Conservation (phyloP, 2,888 invertebrate genomes). For the Neoaliturus tenellus region DNA sequence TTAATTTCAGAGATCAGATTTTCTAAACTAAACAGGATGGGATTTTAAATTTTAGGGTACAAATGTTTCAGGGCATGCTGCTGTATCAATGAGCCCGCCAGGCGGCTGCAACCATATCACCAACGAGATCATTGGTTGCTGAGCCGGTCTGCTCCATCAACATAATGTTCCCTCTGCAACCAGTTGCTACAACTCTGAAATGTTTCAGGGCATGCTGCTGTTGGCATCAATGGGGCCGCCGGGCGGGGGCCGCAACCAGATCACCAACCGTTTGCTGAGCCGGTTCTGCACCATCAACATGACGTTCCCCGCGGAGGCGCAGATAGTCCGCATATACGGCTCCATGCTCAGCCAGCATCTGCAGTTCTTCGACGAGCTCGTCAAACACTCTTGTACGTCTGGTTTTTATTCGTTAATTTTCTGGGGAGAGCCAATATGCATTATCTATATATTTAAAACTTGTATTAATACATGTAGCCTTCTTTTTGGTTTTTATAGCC, state of each 20-base stretch:
- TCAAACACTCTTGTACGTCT: conserved; percentile 80
- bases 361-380: conserved; percentile 85
- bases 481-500: too few relatives aligned
- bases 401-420: too few relatives aligned
- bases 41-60: too few relatives aligned
- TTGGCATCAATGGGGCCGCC: conserved; percentile 91
- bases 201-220: conserved; percentile 82
- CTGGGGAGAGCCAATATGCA: too few relatives aligned
- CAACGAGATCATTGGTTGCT: too few relatives aligned
- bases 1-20: too few relatives aligned
- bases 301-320: conserved; percentile 87
- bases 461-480: too few relatives aligned
- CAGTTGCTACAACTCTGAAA: too few relatives aligned
- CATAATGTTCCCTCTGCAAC: conserved; percentile 88
- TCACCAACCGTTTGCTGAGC: conserved; percentile 86
- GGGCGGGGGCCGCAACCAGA: conserved; percentile 89
- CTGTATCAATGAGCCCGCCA: conserved; percentile 91
- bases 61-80: conserved; percentile 86
- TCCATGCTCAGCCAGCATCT: conserved; percentile 90
- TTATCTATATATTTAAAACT: too few relatives aligned
- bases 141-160: conserved; percentile 85
- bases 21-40: too few relatives aligned
- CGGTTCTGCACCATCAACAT: conserved; percentile 87
- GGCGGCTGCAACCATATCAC: conserved; percentile 91
- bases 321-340: conserved; percentile 88